Conservation (phyloP, 92 coral and sea anemone species). For the Palythoa grandiflora region DNA sequence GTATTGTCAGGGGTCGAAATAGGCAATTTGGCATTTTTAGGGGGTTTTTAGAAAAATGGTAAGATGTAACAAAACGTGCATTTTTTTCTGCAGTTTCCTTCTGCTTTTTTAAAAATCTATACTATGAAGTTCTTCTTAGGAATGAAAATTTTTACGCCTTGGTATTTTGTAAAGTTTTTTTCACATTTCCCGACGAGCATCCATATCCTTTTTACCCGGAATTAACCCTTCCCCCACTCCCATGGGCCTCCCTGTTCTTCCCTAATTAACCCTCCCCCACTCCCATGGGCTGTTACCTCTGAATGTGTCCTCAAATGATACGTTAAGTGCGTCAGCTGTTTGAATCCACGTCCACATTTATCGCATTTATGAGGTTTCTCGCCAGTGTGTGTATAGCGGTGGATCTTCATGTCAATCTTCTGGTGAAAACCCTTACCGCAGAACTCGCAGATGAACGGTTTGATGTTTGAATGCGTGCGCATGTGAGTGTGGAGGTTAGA, state of each 20-base stretch:
- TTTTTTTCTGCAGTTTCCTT: too few species aligned
- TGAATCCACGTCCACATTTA: slow-evolving; percentile 99
- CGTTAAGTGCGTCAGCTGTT: slow-evolving; percentile 94
- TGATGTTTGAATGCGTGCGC: slow-evolving; percentile 96
- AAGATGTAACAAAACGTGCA: too few species aligned
- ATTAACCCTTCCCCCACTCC: too few species aligned
- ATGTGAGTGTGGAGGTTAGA: slow-evolving; percentile 98
- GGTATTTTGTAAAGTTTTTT: background rate
- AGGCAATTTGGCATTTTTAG: too few species aligned
- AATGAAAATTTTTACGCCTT: background rate
- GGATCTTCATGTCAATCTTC: slow-evolving; percentile 98
- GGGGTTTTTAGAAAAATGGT: too few species aligned
- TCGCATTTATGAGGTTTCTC: slow-evolving; percentile 95
- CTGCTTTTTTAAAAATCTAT: too few species aligned
- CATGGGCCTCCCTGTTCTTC: too few species aligned
- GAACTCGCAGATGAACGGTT: slow-evolving; percentile 95
- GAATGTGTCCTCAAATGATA: slow-evolving; percentile 98
- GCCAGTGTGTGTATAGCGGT: slow-evolving; percentile 98
- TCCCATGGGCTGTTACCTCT: slow-evolving; percentile 51
- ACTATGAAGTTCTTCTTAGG: too few species aligned
- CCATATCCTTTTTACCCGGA: background rate
- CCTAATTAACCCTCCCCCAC: too few species aligned
- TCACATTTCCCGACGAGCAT: too few species aligned
- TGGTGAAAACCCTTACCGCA: slow-evolving; percentile 98
- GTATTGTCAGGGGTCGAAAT: too few species aligned